Base-by-base conservation (phyloP, 2,797 vertebrate genomes). In the Streptopelia turtur region DNA sequence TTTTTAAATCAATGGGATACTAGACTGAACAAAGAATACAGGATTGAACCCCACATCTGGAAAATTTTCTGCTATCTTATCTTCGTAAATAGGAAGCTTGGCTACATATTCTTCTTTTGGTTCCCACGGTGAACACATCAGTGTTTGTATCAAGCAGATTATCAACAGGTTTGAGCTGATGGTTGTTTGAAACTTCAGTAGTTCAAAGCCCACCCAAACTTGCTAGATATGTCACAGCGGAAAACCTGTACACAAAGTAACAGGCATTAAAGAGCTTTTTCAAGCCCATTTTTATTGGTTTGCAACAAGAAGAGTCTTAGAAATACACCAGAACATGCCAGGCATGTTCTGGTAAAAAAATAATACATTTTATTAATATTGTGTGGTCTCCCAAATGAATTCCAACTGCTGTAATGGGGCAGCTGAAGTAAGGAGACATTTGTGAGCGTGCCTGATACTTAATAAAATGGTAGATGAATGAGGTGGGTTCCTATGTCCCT, bases 121-220 rank as follows among this genome's bases (percentile, higher is more conserved):
- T 90, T 97, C 83, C 88, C 53, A 70, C 53, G 81, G 88, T 87
- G 88, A 95, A 25, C 35, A 87, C 75, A 79, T 82, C 81, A 86
- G 17, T 82, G 90, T 68, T 70, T 90, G 30, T 55, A 94, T 93
- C 93, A 94, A 87, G 83, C 83, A 95, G 75, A 85, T 88, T 83
- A 59, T 83, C 90, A 82, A 60, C 80, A 79, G 37, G 84, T 94
- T 77, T 56, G 77, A 92, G 80, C 52, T 64, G 85, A 94, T 87
- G 93, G 90, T 84, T 83, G 60, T 95, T 95, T 70, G 79, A 90
- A 94, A 90, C 55, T 82, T 87, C 83, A 76, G 47, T 69, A 74
- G 43, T 93, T 94, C 91, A 94, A 96, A 96, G 90, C 56, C 83
- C 84, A 47, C 59, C 31, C 55, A 90, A 66, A 79, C 56, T 77